Base-by-base conservation (phyloP, 2,888 invertebrate genomes). In the Clunio marinus region DNA sequence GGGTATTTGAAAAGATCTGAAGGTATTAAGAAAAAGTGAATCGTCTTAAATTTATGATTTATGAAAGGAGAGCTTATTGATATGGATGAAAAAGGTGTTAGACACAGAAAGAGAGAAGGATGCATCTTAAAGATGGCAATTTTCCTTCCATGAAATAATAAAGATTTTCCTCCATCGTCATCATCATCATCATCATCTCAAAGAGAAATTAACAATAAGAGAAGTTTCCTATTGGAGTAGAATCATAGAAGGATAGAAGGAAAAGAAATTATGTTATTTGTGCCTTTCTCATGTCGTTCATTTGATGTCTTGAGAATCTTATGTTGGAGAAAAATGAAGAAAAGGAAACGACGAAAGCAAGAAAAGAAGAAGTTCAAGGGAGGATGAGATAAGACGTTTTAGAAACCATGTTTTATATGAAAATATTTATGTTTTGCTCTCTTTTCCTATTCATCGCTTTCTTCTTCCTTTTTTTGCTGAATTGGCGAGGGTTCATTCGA, bases 401-500 rank as follows among this genome's bases (percentile, higher is more conserved):
- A n/a, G n/a, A n/a, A 51, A 51, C 22, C 22, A 51, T 51, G 5
- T 51, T 51, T 51, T 57, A 27, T 57, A 25, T 8, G 57, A 27
- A 57, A 57, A 57, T 27, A n/a, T 57, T 57, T 57, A 57, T 57
- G 24, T 57, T 20, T n/a, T n/a, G n/a, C n/a, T 45, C 22, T 46
- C 10, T 20, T 46, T 22, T 51, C 22, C 35, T 51, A 17, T 57
- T 24, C 25, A n/a, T 55, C 10, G 22, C 15, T 1, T n/a, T 57
- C 57, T 24, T 55, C 15, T 55, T 55, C n/a, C 22, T 15, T 28
- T 57, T 27, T 24, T 1, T 57, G 32, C 32, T 32, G 32, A 32
- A 32, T 32, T 8, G 32, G 8, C 32, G 32, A 32, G 32, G 32
- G 32, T 32, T 32, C 5, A 15, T 45, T 13, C n/a, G n/a, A 35